Evolutionary conservation across 2,888 invertebrate genomes (phyloP).

Genomic region (Sminthurinus aureus): DNA sequence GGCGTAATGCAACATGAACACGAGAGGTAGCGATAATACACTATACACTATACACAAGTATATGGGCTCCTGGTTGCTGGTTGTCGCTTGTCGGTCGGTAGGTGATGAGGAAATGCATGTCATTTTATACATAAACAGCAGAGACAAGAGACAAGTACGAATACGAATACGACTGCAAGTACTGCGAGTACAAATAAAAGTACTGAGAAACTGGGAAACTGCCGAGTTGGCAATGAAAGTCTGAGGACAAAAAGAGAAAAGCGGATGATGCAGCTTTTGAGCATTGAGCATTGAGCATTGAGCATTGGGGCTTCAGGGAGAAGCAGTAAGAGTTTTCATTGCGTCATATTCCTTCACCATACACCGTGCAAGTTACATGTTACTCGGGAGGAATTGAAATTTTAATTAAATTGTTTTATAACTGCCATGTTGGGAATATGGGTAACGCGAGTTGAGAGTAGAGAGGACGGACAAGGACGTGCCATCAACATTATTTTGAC

Average conservation of each 20-base stretch:
- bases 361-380: too few relatives aligned
- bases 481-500: constrained; percentile 12
- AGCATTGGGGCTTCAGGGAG: not conserved
- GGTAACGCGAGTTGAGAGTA: not conserved
- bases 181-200: too few relatives aligned
- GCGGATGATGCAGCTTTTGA: not conserved
- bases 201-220: not conserved
- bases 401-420: constrained; percentile 38
- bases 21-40: not conserved
- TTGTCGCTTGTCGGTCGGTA: too few relatives aligned
- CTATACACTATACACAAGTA: too few relatives aligned
- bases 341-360: too few relatives aligned
- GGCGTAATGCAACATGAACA: constrained; percentile 7
- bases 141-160: too few relatives aligned
- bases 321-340: not conserved
- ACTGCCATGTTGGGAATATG: constrained; percentile 28
- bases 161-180: too few relatives aligned
- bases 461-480: not conserved
- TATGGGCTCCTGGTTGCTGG: constrained; percentile 1
- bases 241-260: constrained; percentile 9
- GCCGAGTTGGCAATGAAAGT: not conserved
- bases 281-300: not conserved
- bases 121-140: too few relatives aligned
- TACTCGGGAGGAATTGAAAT: constrained; percentile 25
- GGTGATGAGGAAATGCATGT: too few relatives aligned